Conservation (phyloP, 35 echinoderm and acorn worm species). For the Strongylocentrotus purpuratus region DNA sequence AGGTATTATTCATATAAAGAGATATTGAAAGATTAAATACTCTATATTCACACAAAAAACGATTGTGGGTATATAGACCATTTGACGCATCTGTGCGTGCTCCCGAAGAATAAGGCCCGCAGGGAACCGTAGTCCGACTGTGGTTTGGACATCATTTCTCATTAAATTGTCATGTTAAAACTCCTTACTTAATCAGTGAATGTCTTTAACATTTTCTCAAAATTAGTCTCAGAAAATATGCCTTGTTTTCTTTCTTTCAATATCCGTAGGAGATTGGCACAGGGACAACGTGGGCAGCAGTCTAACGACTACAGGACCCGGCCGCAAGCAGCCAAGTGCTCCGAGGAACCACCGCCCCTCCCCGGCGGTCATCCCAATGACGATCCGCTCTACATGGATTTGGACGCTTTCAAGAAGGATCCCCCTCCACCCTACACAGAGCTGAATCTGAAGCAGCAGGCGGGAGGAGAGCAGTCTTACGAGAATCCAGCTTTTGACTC, state of each 20-base stretch:
- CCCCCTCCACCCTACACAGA: slow-evolving; percentile 37
- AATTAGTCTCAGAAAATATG: background rate
- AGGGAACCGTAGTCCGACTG: too few species aligned
- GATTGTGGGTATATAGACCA: too few species aligned
- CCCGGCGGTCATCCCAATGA: slow-evolving; percentile 31
- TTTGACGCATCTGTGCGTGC: too few species aligned
- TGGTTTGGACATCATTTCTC: too few species aligned
- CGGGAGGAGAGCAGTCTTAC: background rate
- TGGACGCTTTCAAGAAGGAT: background rate
- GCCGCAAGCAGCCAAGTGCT: background rate
- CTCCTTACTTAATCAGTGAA: too few species aligned
- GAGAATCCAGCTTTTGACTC: slow-evolving; percentile 35
- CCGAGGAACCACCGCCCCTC: background rate
- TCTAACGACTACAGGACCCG: slow-evolving; percentile 32
- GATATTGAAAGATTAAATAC: too few species aligned
- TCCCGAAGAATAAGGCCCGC: too few species aligned
- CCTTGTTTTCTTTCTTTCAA: background rate
- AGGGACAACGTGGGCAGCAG: background rate
- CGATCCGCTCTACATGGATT: slow-evolving; percentile 42
- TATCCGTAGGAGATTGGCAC: background rate
- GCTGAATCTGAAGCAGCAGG: background rate
- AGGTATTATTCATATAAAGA: too few species aligned
- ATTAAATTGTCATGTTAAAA: too few species aligned
- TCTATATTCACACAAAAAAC: too few species aligned
- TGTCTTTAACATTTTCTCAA: too few species aligned